Evolutionary conservation across 2,113 vertebrate species (phyloP).

Genomic region (Myotis lucifugus): DNA sequence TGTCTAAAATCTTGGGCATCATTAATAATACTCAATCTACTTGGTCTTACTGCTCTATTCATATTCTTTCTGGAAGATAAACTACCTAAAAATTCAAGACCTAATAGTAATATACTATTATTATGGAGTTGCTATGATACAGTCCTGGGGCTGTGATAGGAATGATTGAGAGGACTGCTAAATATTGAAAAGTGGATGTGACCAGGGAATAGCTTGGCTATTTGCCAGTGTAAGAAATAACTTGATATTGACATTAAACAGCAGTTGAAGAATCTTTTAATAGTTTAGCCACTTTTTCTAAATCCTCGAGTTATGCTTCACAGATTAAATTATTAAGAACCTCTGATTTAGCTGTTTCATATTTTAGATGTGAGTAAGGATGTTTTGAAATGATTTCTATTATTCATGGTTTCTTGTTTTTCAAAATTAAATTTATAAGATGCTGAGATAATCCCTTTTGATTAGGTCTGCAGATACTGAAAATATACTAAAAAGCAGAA

Average conservation of each 20-base stretch:
- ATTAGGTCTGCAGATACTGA: slow-evolving; percentile 55
- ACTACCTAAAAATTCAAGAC: slow-evolving; percentile 68
- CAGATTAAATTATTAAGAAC: slow-evolving; percentile 70
- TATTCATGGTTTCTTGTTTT: slow-evolving; percentile 71
- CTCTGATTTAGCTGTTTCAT: slow-evolving; percentile 64
- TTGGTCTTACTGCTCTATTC: slow-evolving; percentile 64
- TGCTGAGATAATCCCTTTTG: slow-evolving; percentile 62
- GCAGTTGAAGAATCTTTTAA: slow-evolving; percentile 60
- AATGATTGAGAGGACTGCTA: slow-evolving; percentile 72
- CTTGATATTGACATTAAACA: slow-evolving; percentile 45
- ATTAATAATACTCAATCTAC: slow-evolving; percentile 72
- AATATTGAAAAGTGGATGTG: slow-evolving; percentile 73
- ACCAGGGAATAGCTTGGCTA: slow-evolving; percentile 52
- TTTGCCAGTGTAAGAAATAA: slow-evolving; percentile 66
- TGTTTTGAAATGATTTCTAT: slow-evolving; percentile 69
- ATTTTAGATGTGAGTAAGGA: slow-evolving; percentile 63
- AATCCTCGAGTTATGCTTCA: slow-evolving; percentile 47
- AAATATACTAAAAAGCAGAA: slow-evolving; percentile 15
- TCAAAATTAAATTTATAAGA: slow-evolving; percentile 71
- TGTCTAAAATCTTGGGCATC: slow-evolving; percentile 40
- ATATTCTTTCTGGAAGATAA: slow-evolving; percentile 77
- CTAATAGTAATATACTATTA: slow-evolving; percentile 74
- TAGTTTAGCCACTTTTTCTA: slow-evolving; percentile 36
- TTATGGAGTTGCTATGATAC: slow-evolving; percentile 58
- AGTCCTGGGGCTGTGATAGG: slow-evolving; percentile 69